Conservation (phyloP, 2,797 vertebrate species). For the Botia kubotai region DNA sequence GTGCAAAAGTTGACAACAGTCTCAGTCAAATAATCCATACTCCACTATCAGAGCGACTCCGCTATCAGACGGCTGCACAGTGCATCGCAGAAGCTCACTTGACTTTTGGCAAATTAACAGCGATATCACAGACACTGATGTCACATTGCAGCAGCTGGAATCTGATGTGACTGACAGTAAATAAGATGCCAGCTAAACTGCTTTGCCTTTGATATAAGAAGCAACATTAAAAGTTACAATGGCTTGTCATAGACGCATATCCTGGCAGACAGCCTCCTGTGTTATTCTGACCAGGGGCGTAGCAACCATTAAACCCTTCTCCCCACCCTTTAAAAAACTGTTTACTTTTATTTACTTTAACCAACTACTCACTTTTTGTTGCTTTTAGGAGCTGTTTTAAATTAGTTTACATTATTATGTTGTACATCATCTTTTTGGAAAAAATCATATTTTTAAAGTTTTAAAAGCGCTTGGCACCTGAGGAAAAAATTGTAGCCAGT, state of each 20-base stretch:
- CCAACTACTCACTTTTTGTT: no score
- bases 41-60: not conserved
- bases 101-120: conserved; percentile 16
- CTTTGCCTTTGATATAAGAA: not conserved
- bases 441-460: no score
- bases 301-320: no score
- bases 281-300: no score
- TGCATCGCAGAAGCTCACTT: not conserved
- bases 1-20: conserved; percentile 1
- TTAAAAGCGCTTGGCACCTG: no score
- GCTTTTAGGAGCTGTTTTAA: no score
- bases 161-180: conserved; percentile 1
- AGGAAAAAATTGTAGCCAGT: no score
- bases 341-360: no score
- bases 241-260: not conserved
- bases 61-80: conserved; percentile 1
- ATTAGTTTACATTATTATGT: no score
- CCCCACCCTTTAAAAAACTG: no score
- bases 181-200: not conserved
- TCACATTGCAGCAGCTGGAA: not conserved
- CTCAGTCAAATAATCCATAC: conserved; percentile 12
- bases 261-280: not conserved
- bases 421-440: no score
- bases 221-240: not conserved
- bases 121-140: not conserved